Evolutionary conservation across 92 coral and sea anemone species (phyloP).

Genomic region (Epizoanthus illoricatus): DNA sequence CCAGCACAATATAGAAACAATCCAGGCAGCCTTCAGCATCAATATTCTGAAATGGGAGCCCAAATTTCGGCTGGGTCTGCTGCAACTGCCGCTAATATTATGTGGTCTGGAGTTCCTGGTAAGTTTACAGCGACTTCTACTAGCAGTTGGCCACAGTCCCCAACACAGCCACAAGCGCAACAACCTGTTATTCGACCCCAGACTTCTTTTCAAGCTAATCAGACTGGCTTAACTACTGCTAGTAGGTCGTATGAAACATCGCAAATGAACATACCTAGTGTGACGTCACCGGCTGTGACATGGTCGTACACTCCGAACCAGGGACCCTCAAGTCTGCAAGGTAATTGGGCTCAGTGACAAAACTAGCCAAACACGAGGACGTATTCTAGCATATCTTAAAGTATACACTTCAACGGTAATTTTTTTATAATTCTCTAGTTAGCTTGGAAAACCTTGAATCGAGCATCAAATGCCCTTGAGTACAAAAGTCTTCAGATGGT

Average conservation of each 20-base stretch:
- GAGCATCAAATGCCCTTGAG: too few relatives aligned
- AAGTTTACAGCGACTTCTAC: neutral
- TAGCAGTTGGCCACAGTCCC: slow-evolving; percentile 4
- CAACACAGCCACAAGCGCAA: slow-evolving; percentile 5
- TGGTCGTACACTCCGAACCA: slow-evolving; percentile 30
- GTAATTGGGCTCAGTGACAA: slow-evolving; percentile 3
- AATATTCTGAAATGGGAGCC: neutral
- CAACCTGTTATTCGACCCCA: slow-evolving; percentile 19
- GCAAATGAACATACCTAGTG: slow-evolving; percentile 12
- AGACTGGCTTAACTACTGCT: neutral
- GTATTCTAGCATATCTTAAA: neutral
- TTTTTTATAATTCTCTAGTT: too few relatives aligned
- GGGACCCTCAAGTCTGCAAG: slow-evolving; percentile 17
- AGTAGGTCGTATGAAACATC: slow-evolving; percentile 19
- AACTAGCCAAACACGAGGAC: neutral
- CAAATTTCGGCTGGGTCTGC: neutral
- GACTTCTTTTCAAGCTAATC: slow-evolving; percentile 5
- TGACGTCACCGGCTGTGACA: slow-evolving; percentile 27
- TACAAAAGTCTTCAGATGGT: too few relatives aligned
- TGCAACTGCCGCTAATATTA: neutral
- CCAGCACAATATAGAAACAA: neutral
- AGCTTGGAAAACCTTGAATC: too few relatives aligned
- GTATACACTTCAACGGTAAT: too few relatives aligned
- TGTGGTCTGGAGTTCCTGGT: slow-evolving; percentile 8
- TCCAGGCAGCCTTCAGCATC: neutral